Evolutionary conservation across 2,888 invertebrate genomes (phyloP).

Genomic region (Automeris io): DNA sequence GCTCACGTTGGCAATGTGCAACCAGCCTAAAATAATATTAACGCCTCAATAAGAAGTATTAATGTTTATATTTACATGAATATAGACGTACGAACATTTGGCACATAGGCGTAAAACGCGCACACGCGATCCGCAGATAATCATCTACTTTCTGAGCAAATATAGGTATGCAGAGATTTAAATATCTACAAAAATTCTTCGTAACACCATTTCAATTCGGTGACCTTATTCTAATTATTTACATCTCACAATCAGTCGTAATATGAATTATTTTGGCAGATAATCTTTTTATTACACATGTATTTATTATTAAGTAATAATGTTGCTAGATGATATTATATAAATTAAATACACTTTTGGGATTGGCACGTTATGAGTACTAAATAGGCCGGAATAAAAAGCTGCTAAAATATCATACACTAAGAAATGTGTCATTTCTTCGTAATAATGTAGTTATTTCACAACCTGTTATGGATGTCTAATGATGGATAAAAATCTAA

Average conservation of each 20-base stretch:
- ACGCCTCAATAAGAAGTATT: constrained; percentile 38
- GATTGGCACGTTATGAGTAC: constrained; percentile 55
- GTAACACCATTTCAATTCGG: constrained; percentile 54
- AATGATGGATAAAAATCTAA: constrained; percentile 31
- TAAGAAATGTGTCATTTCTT: constrained; percentile 43
- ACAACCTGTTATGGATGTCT: constrained; percentile 63
- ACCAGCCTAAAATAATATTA: constrained; percentile 38
- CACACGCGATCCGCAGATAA: constrained; percentile 47
- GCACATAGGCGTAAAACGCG: constrained; percentile 69
- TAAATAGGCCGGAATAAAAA: constrained; percentile 68
- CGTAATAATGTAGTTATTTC: constrained; percentile 50
- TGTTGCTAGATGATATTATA: constrained; percentile 32
- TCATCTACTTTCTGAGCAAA: constrained; percentile 71
- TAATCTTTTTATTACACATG: constrained; percentile 45
- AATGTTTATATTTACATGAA: constrained; percentile 48
- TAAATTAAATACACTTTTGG: constrained; percentile 43
- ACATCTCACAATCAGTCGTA: constrained; percentile 76
- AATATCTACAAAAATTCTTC: constrained; percentile 62
- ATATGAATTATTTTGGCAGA: constrained; percentile 67
- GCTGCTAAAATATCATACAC: constrained; percentile 52
- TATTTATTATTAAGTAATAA: constrained; percentile 33
- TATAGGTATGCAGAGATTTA: constrained; percentile 69
- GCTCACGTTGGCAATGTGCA: constrained; percentile 35
- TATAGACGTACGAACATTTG: constrained; percentile 58
- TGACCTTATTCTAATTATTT: constrained; percentile 70